Conservation (phyloP, 2,797 vertebrate genomes). For the Acrocephalus scirpaceus region DNA sequence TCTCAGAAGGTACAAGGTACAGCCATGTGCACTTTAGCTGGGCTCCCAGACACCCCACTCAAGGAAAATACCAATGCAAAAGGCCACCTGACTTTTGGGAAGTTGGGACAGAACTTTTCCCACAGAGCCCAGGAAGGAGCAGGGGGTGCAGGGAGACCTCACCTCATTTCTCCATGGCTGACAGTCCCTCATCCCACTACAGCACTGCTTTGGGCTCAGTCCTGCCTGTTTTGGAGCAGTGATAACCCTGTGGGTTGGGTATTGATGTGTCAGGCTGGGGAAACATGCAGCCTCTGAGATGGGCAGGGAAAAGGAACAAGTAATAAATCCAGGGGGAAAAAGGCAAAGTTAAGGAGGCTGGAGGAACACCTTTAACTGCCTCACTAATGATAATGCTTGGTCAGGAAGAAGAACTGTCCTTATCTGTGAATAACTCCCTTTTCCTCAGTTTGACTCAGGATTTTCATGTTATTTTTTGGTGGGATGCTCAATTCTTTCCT, state of each 20-base stretch:
- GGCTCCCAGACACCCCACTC: neutral
- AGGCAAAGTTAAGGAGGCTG: neutral
- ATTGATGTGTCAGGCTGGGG: neutral
- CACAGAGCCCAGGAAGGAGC: neutral
- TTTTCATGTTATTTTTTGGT: constrained; percentile 8
- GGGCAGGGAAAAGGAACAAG: neutral
- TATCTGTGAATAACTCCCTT: constrained; percentile 8
- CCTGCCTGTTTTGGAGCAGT: neutral
- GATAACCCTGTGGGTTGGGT: neutral
- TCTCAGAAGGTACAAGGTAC: constrained; percentile 23
- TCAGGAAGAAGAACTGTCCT: neutral
- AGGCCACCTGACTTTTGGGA: neutral
- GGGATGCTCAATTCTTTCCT: neutral
- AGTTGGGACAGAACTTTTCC: constrained; percentile 23
- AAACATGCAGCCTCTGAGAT: rapidly evolving
- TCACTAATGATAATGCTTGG: rapidly evolving
- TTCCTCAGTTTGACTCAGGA: neutral
- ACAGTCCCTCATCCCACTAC: rapidly evolving
- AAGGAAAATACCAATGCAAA: neutral
- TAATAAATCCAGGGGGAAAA: neutral
- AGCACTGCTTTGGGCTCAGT: neutral
- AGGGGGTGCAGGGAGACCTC: rapidly evolving
- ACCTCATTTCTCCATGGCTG: neutral
- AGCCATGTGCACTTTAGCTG: constrained; percentile 21
- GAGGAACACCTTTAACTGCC: neutral